Evolutionary conservation across 1,140 invertebrate genomes (phyloP).

Genomic region (Philopotamus ludificatus): DNA sequence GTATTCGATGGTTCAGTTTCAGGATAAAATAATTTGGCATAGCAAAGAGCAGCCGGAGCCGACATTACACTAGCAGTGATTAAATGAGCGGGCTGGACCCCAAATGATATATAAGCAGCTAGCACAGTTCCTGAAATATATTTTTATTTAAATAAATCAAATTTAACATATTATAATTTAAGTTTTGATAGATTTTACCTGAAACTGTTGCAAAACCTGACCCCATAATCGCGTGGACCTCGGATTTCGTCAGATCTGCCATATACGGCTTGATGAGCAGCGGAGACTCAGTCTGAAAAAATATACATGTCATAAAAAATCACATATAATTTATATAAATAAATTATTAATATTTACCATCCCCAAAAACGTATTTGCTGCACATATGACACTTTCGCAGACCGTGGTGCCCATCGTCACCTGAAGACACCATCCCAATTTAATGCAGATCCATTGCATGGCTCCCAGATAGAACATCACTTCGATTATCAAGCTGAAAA

Average conservation of each 20-base stretch:
- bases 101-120: constrained; percentile 89
- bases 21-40: constrained; percentile 88
- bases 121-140: constrained; percentile 71
- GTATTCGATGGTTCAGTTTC: constrained; percentile 79
- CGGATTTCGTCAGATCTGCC: constrained; percentile 78
- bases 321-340: background rate
- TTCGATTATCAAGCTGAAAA: constrained; percentile 85
- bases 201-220: constrained; percentile 94
- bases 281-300: constrained; percentile 80
- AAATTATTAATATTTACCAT: constrained; percentile 60
- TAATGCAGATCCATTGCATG: constrained; percentile 85
- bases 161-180: constrained; percentile 1
- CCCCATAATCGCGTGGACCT: constrained; percentile 90
- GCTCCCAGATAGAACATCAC: constrained; percentile 84
- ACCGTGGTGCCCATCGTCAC: constrained; percentile 79
- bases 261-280: constrained; percentile 87
- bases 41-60: constrained; percentile 86
- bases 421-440: constrained; percentile 76
- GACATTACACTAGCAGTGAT: constrained; percentile 94
- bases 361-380: constrained; percentile 88
- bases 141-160: background rate
- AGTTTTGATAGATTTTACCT: constrained; percentile 55
- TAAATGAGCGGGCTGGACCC: constrained; percentile 77
- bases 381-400: constrained; percentile 88
- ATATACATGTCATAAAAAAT: constrained; percentile 6